Conservation (phyloP, 2,797 vertebrate genomes). For the Cryptoprocta ferox region DNA sequence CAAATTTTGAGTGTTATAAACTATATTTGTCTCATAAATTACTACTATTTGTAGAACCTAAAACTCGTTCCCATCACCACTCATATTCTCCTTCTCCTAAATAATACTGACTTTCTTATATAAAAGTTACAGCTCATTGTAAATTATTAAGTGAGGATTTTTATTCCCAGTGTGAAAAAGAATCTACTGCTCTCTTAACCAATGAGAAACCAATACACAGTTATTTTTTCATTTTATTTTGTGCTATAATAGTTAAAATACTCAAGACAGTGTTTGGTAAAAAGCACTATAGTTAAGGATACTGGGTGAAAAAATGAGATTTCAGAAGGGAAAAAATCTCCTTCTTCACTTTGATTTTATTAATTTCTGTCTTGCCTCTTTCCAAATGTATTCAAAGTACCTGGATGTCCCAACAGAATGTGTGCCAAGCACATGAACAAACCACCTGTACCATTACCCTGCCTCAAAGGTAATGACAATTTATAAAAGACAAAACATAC, state of each 20-base stretch:
- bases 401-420: background rate
- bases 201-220: slow-evolving; percentile 3
- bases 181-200: slow-evolving; percentile 13
- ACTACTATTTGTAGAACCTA: background rate
- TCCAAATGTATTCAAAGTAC: background rate
- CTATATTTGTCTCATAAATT: background rate
- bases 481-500: background rate
- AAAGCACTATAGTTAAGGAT: background rate
- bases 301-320: background rate
- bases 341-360: background rate
- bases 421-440: background rate
- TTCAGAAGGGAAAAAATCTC: background rate
- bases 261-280: background rate
- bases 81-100: background rate
- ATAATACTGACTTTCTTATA: background rate
- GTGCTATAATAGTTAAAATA: background rate
- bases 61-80: background rate
- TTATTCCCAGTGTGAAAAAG: background rate
- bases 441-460: background rate
- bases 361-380: slow-evolving; percentile 33
- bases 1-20: background rate
- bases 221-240: slow-evolving; percentile 40
- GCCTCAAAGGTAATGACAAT: background rate
- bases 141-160: background rate
- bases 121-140: slow-evolving; percentile 11